These are phyloP conservation scores for Scolopax bukidnonensis DNA, from an alignment of 2,797 vertebrate species.

Conservation along the genomic window DNA sequence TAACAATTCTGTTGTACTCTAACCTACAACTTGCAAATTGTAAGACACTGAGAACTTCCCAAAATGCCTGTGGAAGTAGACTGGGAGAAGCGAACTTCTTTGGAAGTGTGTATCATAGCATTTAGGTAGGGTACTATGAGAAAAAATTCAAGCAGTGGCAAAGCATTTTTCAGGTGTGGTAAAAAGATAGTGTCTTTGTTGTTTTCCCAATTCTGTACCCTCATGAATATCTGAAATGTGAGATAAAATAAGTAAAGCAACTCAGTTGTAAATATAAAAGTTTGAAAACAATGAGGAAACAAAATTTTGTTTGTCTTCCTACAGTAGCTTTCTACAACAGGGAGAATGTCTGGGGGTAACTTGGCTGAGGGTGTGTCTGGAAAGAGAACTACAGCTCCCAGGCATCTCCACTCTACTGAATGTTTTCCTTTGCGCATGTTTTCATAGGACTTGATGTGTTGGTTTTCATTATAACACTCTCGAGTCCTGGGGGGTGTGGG, in stretches of 20 bases:
- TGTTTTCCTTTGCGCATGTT: neutral
- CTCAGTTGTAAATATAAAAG: neutral
- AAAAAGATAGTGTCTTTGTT: neutral
- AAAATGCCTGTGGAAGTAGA: neutral
- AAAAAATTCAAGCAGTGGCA: neutral
- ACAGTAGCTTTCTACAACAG: neutral
- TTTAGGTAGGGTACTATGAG: neutral
- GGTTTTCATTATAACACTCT: neutral
- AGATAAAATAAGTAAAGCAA: neutral
- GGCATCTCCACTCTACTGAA: neutral
- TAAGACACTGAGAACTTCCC: rapidly evolving
- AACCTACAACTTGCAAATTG: neutral
- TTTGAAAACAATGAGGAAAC: neutral
- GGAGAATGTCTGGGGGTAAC: neutral
- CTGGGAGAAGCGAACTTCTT: neutral
- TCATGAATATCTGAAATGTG: neutral
- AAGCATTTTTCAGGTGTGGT: neutral
- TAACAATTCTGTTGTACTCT: neutral
- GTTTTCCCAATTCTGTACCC: neutral
- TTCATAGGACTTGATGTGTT: neutral
- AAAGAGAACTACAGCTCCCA: constrained; percentile 18
- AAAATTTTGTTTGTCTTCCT: neutral
- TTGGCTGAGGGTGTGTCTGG: neutral
- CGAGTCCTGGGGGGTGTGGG: neutral
- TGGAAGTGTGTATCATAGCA: neutral